Evolutionary conservation across 2,888 invertebrate genomes (phyloP).

Genomic region (Fragum sueziense): DNA sequence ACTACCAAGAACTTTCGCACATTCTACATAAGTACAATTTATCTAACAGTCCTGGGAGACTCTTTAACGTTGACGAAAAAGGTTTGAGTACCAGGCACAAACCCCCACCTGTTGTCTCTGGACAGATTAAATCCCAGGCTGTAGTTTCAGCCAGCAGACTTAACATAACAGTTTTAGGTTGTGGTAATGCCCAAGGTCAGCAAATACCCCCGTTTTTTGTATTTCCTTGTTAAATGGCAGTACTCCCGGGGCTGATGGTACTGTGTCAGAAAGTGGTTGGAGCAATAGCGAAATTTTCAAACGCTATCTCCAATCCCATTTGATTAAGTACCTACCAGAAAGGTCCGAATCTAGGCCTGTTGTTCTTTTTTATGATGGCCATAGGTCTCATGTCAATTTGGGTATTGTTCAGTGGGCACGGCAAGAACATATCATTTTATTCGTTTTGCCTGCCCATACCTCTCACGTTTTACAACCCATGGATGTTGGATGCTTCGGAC

Average conservation of each 20-base stretch:
- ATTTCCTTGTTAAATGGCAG: background rate
- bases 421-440: conserved; percentile 18
- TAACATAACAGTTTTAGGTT: conserved; percentile 24
- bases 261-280: background rate
- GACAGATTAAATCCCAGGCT: no score
- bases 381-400: conserved; percentile 15
- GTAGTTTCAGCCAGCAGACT: background rate
- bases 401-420: conserved; percentile 15
- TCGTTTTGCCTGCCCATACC: conserved; percentile 22
- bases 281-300: background rate
- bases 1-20: conserved; percentile 24
- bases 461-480: background rate
- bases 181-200: conserved; percentile 16
- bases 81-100: conserved; percentile 5
- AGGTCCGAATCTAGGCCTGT: background rate
- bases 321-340: conserved; percentile 13
- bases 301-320: background rate
- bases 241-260: conserved; percentile 11
- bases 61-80: conserved; percentile 41
- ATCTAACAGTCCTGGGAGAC: conserved; percentile 12
- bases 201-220: conserved; percentile 3
- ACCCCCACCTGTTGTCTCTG: conserved; percentile 19
- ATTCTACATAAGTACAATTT: conserved; percentile 37
- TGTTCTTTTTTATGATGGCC: conserved; percentile 27
- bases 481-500: background rate